Evolutionary conservation across 2,888 invertebrate genomes (phyloP).

Genomic region (Callosobruchus maculatus): DNA sequence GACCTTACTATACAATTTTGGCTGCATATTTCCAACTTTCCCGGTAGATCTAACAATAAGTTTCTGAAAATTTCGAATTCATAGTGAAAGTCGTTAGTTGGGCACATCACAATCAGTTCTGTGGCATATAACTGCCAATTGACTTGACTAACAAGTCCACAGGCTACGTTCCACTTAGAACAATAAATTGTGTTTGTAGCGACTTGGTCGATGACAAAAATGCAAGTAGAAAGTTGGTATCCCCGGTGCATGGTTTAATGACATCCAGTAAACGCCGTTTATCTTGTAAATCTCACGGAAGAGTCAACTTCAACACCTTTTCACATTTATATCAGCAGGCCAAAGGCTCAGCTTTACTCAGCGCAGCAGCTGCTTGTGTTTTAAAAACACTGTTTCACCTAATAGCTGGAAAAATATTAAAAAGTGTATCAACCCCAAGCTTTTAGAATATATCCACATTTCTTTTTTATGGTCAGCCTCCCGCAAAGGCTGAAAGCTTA

Average conservation of each 20-base stretch:
- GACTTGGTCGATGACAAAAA: not conserved
- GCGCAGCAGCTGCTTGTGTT: too few relatives aligned
- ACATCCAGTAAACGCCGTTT: not conserved
- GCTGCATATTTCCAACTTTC: too few relatives aligned
- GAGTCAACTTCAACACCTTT: not conserved
- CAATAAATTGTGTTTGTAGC: not conserved
- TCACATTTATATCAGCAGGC: not conserved
- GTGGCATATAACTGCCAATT: not conserved
- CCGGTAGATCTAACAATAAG: too few relatives aligned
- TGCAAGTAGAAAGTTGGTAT: not conserved
- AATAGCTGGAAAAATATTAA: too few relatives aligned
- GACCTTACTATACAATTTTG: too few relatives aligned
- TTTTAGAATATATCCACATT: too few relatives aligned
- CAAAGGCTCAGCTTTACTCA: not conserved
- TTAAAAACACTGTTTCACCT: too few relatives aligned
- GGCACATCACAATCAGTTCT: not conserved
- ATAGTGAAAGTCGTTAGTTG: too few relatives aligned
- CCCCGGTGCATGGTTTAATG: not conserved
- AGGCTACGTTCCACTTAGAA: not conserved
- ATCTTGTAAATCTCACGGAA: not conserved
- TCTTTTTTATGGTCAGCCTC: too few relatives aligned
- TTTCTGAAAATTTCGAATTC: too few relatives aligned
- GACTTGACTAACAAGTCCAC: not conserved
- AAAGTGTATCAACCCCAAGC: too few relatives aligned
- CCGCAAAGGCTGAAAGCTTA: too few relatives aligned